These are phyloP conservation scores for Halocynthia aurantium DNA, from an alignment of 23 tunicate genomes.

Conservation along the genomic window DNA sequence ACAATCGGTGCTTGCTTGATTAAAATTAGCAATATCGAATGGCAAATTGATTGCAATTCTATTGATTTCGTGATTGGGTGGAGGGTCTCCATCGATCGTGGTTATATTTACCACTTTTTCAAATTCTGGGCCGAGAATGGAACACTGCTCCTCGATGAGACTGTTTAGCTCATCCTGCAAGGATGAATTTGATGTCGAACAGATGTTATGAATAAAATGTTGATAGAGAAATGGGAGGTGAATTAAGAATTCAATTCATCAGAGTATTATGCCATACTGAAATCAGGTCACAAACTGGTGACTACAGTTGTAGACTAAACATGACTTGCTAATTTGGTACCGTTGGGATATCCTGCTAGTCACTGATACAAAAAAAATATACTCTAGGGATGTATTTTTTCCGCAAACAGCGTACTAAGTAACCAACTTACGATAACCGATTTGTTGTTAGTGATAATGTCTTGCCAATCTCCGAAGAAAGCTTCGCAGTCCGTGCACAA, in stretches of 20 bases:
- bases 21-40: too few species aligned
- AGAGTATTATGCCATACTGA: not conserved
- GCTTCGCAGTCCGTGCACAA: constrained; percentile 69
- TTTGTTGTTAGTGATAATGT: constrained; percentile 59
- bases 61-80: too few species aligned
- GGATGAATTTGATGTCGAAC: not conserved
- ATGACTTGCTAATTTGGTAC: too few species aligned
- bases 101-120: constrained; percentile 64
- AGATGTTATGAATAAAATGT: too few species aligned
- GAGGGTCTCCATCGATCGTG: not conserved
- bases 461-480: constrained; percentile 73
- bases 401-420: not conserved
- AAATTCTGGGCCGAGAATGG: constrained; percentile 47
- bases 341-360: too few species aligned
- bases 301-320: not conserved
- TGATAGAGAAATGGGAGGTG: not conserved
- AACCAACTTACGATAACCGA: constrained; percentile 59
- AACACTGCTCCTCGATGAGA: constrained; percentile 55
- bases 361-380: too few species aligned
- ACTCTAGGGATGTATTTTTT: too few species aligned
- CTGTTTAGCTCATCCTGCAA: constrained; percentile 54
- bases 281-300: not conserved
- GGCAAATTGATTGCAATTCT: too few species aligned
- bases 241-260: not conserved
- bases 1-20: too few species aligned